Conservation (phyloP, 2,113 vertebrate genomes). For the Thermophis baileyi region DNA sequence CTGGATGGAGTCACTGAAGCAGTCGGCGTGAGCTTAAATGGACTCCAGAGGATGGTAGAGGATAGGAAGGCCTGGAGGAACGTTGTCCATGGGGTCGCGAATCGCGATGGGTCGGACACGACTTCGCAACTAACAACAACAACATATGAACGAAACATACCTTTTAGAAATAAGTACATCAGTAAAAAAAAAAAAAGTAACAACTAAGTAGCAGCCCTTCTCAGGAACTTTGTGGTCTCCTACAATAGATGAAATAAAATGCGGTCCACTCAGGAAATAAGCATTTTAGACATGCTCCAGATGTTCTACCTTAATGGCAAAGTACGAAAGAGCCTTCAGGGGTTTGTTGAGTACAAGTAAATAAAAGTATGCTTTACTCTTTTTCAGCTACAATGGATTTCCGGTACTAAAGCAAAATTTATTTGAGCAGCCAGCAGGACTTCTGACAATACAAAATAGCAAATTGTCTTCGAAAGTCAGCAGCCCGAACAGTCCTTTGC, state of each 20-base stretch:
- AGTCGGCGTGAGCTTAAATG: too few relatives aligned
- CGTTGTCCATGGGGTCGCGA: too few relatives aligned
- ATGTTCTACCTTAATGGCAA: not conserved
- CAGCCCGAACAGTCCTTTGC: slow-evolving; percentile 88
- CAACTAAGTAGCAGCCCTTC: not conserved
- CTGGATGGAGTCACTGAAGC: too few relatives aligned
- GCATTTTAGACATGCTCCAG: not conserved
- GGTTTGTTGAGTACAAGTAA: too few relatives aligned
- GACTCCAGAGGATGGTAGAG: too few relatives aligned
- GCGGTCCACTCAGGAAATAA: not conserved
- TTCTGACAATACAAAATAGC: slow-evolving; percentile 70
- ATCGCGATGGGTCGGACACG: too few relatives aligned
- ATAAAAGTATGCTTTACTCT: slow-evolving; percentile 26
- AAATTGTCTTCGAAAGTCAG: slow-evolving; percentile 80
- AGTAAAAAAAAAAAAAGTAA: not conserved
- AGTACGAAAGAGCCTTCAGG: not conserved
- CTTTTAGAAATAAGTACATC: not conserved
- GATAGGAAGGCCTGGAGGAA: too few relatives aligned
- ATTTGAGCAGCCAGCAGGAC: slow-evolving; percentile 83
- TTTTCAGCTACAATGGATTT: slow-evolving; percentile 89
- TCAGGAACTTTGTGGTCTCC: not conserved
- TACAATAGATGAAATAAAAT: not conserved
- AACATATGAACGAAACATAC: not conserved
- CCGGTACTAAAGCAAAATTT: slow-evolving; percentile 87
- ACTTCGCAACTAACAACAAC: too few relatives aligned